Evolutionary conservation across 2,888 invertebrate species (phyloP).

Genomic region (Luffia ferchaultella): DNA sequence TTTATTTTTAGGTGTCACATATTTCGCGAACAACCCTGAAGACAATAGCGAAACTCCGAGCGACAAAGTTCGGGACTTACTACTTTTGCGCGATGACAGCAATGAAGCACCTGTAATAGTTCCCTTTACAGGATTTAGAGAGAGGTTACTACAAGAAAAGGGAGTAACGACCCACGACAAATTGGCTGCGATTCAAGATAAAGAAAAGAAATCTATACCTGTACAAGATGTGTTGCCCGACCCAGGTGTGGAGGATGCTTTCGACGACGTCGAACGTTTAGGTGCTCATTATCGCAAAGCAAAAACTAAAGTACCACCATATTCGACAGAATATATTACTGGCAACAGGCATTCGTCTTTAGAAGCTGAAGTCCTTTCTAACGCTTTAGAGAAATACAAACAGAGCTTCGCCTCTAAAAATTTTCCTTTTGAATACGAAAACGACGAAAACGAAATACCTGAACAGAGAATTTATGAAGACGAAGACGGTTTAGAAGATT

Average conservation of each 20-base stretch:
- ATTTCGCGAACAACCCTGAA: slow-evolving; percentile 8
- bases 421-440: slow-evolving; percentile 57
- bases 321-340: slow-evolving; percentile 50
- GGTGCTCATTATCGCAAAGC: slow-evolving; percentile 54
- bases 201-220: slow-evolving; percentile 45
- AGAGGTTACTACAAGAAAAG: slow-evolving; percentile 42
- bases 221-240: slow-evolving; percentile 17
- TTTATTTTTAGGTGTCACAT: slow-evolving; percentile 1
- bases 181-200: slow-evolving; percentile 19
- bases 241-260: slow-evolving; percentile 31
- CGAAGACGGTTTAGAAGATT: slow-evolving; percentile 54
- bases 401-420: slow-evolving; percentile 53
- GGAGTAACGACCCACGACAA: slow-evolving; percentile 21
- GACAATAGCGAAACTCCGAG: slow-evolving; percentile 23
- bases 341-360: slow-evolving; percentile 44
- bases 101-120: slow-evolving; percentile 42
- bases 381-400: slow-evolving; percentile 44
- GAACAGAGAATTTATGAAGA: slow-evolving; percentile 67
- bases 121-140: slow-evolving; percentile 53
- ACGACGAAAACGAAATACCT: slow-evolving; percentile 43
- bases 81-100: slow-evolving; percentile 32
- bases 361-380: slow-evolving; percentile 52
- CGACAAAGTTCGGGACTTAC: slow-evolving; percentile 45
- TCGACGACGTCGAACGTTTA: slow-evolving; percentile 55
- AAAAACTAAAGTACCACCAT: slow-evolving; percentile 40